phyloP scores from a whole-genome alignment of 2,797 vertebrate species.

The Kryptolebias ocellatus region DNA sequence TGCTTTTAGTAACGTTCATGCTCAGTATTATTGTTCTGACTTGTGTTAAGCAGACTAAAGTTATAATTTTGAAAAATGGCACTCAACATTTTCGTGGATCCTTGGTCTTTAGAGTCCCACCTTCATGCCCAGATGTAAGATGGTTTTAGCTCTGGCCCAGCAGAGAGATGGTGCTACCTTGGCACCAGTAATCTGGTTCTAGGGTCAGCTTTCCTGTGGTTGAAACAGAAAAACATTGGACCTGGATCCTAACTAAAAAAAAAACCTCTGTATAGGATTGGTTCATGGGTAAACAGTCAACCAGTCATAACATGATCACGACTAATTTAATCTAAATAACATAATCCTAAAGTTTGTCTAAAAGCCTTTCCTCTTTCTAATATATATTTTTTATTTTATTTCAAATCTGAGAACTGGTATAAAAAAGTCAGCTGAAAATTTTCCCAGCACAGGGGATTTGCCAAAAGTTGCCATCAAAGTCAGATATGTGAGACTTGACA shows the following conservation, averaged over 20 bases:
- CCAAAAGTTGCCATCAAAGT: conserved; percentile 56
- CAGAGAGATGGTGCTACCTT: neutral
- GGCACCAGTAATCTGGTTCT: neutral
- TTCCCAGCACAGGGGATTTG: conserved; percentile 41
- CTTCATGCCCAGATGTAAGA: neutral
- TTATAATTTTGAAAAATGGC: no score
- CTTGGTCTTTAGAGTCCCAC: neutral
- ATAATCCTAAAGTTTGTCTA: conserved; percentile 1
- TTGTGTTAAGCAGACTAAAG: neutral
- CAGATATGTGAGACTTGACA: conserved; percentile 57
- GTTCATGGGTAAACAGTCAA: neutral
- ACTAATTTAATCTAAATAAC: conserved; percentile 3
- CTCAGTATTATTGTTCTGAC: neutral
- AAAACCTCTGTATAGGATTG: neutral
- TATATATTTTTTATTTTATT: conserved; percentile 10
- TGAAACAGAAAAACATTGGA: no score
- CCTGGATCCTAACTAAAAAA: no score
- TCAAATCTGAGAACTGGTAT: conserved; percentile 17
- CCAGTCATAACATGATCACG: neutral
- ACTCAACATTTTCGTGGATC: neutral
- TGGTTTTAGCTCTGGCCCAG: neutral
- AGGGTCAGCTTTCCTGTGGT: no score
- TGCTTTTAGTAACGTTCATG: neutral
- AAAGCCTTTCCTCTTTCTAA: neutral
- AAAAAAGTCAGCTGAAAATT: conserved; percentile 22